Base-by-base conservation (phyloP, 2,797 vertebrate genomes). In the Hoplostethus atlanticus region DNA sequence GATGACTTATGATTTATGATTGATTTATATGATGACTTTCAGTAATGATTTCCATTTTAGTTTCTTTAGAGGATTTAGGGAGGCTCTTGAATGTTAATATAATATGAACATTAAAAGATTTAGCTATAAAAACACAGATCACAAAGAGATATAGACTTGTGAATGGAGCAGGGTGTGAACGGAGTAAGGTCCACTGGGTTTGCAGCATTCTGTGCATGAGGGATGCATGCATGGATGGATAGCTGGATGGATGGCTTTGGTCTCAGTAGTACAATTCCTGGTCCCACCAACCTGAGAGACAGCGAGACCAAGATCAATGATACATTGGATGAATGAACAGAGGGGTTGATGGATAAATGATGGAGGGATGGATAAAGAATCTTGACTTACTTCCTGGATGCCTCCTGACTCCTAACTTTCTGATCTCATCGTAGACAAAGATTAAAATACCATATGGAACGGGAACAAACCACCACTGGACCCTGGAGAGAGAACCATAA, bases 391-490 rank as follows among this genome's bases (percentile, higher is more conserved):
- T 96, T 82, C 96, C 96, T 70, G 96, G 96, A 74, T 95, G 73
- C 84, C 96, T 93, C 54, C 96, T 94, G 58, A 97, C 94, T 58
- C 96, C 96, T 21, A 97, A 85, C 77, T 97, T 97, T 53, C 96
- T 94, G 79, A 97, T 94, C 81, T 97, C 96, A 17, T 97, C 96
- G 46, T 97, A 97, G 65, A 97, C 84, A 4, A 97, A 96, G 86
- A 97, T 96, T 71, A 97, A 91, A 80, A 97, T 85, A 57, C 96
- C 96, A 0, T 89, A 97, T 5, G 96, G 96, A 59, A 97, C 4
- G 8, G 96, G 96, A 34, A 97, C 90, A 44, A 97, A 92, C 96
- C 96, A 97, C 96, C 96, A 97, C 84, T 97, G 96, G 71, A 93
- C 96, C 68, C 96, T 97, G 64, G 74, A 68, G 9, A 53, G n/a